Conservation (phyloP, 2,888 invertebrate species). For the Campoplex nolae region DNA sequence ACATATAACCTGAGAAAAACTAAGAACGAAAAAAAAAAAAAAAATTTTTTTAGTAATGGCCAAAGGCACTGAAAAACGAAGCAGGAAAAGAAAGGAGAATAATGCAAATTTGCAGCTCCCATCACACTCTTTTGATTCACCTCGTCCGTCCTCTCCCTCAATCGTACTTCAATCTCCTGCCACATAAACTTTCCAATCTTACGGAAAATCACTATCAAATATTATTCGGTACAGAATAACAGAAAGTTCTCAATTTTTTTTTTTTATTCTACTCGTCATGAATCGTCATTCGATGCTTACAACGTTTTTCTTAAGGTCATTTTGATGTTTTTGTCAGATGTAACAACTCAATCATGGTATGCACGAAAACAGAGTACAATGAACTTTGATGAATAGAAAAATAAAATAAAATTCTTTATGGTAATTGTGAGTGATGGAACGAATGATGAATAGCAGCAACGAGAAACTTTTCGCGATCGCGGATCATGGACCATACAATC, state of each 20-base stretch:
- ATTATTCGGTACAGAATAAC: not conserved
- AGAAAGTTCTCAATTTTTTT: not conserved
- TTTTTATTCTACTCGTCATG: too few species aligned
- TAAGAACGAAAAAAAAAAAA: conserved; percentile 37
- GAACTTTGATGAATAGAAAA: not conserved
- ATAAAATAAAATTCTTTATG: not conserved
- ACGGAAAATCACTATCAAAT: not conserved
- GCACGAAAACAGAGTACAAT: not conserved
- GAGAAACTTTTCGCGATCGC: not conserved
- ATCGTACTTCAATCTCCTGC: not conserved
- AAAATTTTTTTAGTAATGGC: conserved; percentile 3
- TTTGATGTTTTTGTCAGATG: too few species aligned
- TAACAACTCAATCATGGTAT: not conserved
- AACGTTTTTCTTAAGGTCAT: too few species aligned
- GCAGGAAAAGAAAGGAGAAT: not conserved
- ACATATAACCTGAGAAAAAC: conserved; percentile 37
- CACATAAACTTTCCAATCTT: not conserved
- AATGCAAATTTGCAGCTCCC: conserved; percentile 10
- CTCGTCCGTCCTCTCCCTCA: not conserved
- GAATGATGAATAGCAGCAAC: not conserved
- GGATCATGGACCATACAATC: conserved; percentile 77
- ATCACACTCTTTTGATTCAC: not conserved
- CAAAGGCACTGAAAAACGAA: conserved; percentile 7
- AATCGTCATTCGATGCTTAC: too few species aligned
- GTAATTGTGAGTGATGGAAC: not conserved